phyloP scores from a whole-genome alignment of 2,888 invertebrate genomes.

The Pammene aurita region DNA sequence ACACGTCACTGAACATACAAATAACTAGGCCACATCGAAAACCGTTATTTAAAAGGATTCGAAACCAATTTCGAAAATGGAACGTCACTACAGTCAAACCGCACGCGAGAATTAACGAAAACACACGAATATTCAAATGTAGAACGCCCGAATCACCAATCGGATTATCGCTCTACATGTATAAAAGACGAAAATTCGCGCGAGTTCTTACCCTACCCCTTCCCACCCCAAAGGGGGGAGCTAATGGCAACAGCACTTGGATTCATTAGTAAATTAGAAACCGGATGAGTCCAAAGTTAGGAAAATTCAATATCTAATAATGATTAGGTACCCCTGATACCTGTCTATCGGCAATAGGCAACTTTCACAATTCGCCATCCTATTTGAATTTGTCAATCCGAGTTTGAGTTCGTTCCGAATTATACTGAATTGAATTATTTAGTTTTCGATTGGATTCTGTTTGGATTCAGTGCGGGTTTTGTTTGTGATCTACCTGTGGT shows the following conservation, averaged over 20 bases:
- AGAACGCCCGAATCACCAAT: constrained; percentile 79
- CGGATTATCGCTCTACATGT: constrained; percentile 81
- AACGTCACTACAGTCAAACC: constrained; percentile 59
- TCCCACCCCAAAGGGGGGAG: constrained; percentile 56
- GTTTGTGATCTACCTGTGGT: constrained; percentile 59
- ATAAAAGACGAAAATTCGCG: constrained; percentile 81
- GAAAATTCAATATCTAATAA: constrained; percentile 84
- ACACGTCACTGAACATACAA: constrained; percentile 32
- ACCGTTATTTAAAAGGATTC: constrained; percentile 28
- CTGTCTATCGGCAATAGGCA: constrained; percentile 68
- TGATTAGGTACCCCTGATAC: constrained; percentile 75
- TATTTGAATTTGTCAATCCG: constrained; percentile 77
- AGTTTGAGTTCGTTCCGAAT: constrained; percentile 65
- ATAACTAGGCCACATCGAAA: constrained; percentile 38
- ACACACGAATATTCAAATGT: constrained; percentile 79
- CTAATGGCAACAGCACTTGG: constrained; percentile 81
- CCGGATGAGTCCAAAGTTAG: constrained; percentile 83
- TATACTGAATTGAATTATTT: constrained; percentile 77
- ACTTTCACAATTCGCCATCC: constrained; percentile 49
- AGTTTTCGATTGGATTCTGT: constrained; percentile 77
- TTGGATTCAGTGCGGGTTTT: constrained; percentile 66
- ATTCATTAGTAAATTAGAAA: constrained; percentile 84
- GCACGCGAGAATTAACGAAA: constrained; percentile 65
- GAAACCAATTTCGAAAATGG: constrained; percentile 58
- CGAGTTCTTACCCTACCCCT: constrained; percentile 80